These are phyloP conservation scores for Noturus placidus DNA, from an alignment of 2,113 vertebrate genomes.

Conservation along the genomic window DNA sequence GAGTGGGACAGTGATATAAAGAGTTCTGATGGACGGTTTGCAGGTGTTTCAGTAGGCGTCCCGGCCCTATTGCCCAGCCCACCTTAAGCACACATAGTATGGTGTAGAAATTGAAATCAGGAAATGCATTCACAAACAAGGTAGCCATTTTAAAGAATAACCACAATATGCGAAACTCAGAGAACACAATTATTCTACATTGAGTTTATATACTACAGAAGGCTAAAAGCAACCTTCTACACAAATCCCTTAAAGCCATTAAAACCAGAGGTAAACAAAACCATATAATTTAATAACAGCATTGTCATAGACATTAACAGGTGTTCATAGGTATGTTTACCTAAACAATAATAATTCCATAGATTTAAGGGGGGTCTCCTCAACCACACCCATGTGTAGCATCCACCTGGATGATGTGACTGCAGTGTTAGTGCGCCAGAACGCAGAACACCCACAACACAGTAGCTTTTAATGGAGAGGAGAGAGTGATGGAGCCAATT, in stretches of 20 bases:
- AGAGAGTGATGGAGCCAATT: too few species aligned
- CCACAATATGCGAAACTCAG: background rate
- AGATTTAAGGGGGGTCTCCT: too few species aligned
- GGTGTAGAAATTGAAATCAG: background rate
- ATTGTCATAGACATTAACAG: background rate
- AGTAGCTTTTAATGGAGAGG: too few species aligned
- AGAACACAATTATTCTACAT: background rate
- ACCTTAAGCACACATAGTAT: constrained; percentile 71
- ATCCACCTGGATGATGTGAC: too few species aligned
- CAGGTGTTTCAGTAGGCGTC: constrained; percentile 81
- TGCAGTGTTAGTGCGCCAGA: too few species aligned
- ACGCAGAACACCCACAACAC: too few species aligned
- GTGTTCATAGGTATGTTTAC: background rate
- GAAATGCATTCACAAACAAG: background rate
- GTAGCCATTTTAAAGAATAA: background rate
- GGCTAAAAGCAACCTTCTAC: background rate
- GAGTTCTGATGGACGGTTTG: constrained; percentile 88
- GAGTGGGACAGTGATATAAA: constrained; percentile 84
- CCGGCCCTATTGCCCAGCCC: constrained; percentile 85
- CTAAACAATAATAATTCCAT: background rate
- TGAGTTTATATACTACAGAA: background rate
- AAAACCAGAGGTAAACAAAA: background rate
- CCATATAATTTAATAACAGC: background rate
- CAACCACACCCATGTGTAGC: too few species aligned
- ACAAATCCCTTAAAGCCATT: background rate